phyloP scores from a whole-genome alignment of 2,888 invertebrate species.

The Magallana nippona region DNA sequence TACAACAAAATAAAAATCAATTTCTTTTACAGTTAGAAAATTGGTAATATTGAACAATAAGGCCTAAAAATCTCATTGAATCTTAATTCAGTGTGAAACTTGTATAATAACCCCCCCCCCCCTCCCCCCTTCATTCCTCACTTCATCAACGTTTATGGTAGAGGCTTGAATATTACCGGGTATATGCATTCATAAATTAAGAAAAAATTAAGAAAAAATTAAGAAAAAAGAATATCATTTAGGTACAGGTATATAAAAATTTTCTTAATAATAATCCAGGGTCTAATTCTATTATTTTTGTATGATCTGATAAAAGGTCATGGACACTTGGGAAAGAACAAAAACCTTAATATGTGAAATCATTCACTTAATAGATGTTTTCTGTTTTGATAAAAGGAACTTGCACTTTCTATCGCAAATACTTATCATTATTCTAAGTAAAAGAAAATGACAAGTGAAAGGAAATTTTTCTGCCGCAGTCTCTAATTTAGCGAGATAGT shows the following conservation, averaged over 20 bases:
- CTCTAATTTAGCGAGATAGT: not conserved
- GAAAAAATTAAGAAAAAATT: no score
- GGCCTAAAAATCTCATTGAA: no score
- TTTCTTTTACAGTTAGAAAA: no score
- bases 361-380: not conserved
- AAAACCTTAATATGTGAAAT: not conserved
- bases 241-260: no score
- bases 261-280: no score
- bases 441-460: slow-evolving; percentile 8
- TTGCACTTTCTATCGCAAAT: not conserved
- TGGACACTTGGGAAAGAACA: not conserved
- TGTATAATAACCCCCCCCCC: not conserved
- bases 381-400: slow-evolving; percentile 14
- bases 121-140: not conserved
- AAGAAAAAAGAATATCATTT: no score
- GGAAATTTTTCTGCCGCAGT: not conserved
- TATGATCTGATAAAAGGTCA: not conserved
- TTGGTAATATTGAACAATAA: no score
- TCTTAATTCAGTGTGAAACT: not conserved
- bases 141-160: not conserved
- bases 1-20: no score
- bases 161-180: no score
- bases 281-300: not conserved
- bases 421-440: not conserved
- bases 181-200: no score